Evolutionary conservation across 2,888 invertebrate genomes (phyloP).

Genomic region (Eulithis testata): DNA sequence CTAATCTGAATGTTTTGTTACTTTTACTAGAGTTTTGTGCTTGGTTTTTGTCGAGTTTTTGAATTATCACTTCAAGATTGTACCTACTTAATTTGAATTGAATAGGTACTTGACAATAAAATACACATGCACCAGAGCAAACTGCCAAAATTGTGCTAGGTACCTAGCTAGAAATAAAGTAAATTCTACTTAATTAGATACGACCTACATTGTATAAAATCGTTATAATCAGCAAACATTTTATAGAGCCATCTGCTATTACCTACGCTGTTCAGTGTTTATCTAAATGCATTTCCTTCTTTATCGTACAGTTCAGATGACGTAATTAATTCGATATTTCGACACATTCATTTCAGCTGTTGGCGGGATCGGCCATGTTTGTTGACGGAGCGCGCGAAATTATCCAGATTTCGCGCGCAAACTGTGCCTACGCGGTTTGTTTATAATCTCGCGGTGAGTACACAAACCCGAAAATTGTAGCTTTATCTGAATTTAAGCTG

Average conservation of each 20-base stretch:
- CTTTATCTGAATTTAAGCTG: slow-evolving; percentile 55
- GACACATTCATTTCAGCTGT: slow-evolving; percentile 58
- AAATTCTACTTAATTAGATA: too few species aligned
- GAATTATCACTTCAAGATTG: too few species aligned
- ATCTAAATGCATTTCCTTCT: slow-evolving; percentile 34
- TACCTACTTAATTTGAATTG: too few species aligned
- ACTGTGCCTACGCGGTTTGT: slow-evolving; percentile 57
- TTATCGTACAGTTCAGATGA: slow-evolving; percentile 45
- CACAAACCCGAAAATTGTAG: slow-evolving; percentile 50
- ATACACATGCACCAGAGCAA: too few species aligned
- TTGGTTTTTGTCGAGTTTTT: too few species aligned
- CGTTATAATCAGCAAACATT: slow-evolving; percentile 16
- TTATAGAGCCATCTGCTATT: slow-evolving; percentile 19
- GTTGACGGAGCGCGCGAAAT: slow-evolving; percentile 73
- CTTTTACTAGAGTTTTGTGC: background rate
- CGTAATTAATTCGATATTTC: slow-evolving; percentile 64
- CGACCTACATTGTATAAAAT: background rate
- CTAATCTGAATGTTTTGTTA: slow-evolving; percentile 11
- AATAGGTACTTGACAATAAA: too few species aligned
- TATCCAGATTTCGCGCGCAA: slow-evolving; percentile 76
- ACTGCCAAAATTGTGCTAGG: too few species aligned
- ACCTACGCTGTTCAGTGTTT: slow-evolving; percentile 6
- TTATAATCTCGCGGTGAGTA: slow-evolving; percentile 57
- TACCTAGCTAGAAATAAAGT: too few species aligned
- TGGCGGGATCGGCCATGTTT: slow-evolving; percentile 62